Conservation (phyloP, 1,140 invertebrate species). For the Drosophila carrolli region DNA sequence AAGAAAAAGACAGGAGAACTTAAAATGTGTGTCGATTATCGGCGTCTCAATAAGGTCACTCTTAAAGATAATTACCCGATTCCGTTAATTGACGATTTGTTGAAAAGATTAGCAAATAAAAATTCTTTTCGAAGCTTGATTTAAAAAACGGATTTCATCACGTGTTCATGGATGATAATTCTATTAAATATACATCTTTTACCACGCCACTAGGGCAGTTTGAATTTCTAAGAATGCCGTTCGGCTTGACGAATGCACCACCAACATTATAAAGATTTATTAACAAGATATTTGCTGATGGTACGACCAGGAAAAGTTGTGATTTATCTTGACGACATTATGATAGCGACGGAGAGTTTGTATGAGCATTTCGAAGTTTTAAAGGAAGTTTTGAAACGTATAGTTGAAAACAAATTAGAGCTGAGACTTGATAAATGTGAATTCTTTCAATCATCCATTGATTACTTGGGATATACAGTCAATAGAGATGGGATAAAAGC, state of each 20-base stretch:
- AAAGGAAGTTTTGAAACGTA: background rate
- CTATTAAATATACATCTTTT: constrained; percentile 7
- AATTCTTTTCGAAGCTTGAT: background rate
- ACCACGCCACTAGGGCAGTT: background rate
- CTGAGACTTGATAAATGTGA: background rate
- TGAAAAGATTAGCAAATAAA: background rate
- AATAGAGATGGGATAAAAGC: background rate
- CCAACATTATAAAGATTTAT: background rate
- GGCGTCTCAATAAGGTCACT: no score
- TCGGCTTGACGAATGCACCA: background rate
- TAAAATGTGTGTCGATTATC: no score
- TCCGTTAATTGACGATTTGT: background rate
- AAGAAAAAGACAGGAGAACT: no score
- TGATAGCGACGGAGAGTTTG: background rate
- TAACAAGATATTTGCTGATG: background rate
- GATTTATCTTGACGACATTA: background rate
- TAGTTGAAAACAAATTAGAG: background rate
- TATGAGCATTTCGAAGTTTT: background rate
- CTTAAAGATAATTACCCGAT: background rate
- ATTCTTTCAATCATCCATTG: background rate
- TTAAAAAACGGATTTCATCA: background rate
- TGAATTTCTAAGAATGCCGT: background rate
- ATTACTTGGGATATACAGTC: background rate
- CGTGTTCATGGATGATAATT: constrained; percentile 1
- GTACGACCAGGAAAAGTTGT: background rate